phyloP scores from a whole-genome alignment of 2,888 invertebrate species.

The Tridacna crocea region DNA sequence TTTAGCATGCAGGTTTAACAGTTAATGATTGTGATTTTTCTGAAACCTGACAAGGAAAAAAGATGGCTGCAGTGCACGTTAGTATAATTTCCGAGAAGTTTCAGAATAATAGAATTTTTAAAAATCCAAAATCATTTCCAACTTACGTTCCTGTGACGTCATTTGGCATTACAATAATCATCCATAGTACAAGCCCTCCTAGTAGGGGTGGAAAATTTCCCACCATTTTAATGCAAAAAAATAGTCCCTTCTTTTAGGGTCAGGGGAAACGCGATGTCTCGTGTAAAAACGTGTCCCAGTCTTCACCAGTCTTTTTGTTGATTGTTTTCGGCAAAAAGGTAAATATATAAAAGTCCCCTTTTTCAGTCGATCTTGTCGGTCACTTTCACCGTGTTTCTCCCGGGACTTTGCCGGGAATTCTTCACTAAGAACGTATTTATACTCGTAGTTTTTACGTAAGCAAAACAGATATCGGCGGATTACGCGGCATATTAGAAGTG shows the following conservation, averaged over 20 bases:
- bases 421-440: not conserved
- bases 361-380: not conserved
- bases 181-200: conserved; percentile 34
- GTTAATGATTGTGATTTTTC: too few relatives aligned
- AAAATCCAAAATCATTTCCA: not conserved
- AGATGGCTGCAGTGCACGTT: too few relatives aligned
- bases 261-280: conserved; percentile 6
- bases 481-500: not conserved
- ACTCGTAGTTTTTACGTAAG: conserved; percentile 5
- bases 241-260: conserved; percentile 17
- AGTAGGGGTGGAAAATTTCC: conserved; percentile 34
- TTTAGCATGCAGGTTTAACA: too few relatives aligned
- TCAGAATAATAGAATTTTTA: too few relatives aligned
- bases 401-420: conserved; percentile 16
- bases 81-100: too few relatives aligned
- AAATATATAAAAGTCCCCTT: conserved; percentile 4
- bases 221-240: conserved; percentile 30
- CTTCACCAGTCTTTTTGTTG: not conserved
- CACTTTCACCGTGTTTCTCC: not conserved
- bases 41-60: too few relatives aligned
- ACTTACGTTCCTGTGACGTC: conserved; percentile 36
- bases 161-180: conserved; percentile 22
- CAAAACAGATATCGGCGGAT: not conserved
- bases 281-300: conserved; percentile 20
- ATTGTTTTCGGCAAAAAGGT: not conserved